Evolutionary conservation across 2,888 invertebrate genomes (phyloP), one percentile per base, ranked within the genome.

Genomic region (Dolomedes plantarius): DNA sequence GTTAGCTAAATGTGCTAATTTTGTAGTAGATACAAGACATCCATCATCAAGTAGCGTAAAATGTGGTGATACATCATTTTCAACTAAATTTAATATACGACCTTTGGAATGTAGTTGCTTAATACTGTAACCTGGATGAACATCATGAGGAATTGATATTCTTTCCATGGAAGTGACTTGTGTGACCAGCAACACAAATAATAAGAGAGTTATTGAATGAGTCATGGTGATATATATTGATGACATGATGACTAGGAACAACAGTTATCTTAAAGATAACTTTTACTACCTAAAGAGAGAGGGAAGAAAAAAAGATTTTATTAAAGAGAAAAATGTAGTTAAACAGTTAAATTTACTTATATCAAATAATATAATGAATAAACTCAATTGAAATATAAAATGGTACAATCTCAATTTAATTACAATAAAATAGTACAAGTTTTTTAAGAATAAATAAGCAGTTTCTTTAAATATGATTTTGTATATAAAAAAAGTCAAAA

Each of bases 41-140:
- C 97, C 97, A 91, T 96, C 95, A 89, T 95, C 94, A 76, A 97
- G 93, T 89, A 97, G 94, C 11, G 97, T 95, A 92, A 97, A 97
- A 92, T 95, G 96, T 89, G 95, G 94, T 68, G 95, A 95, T 91
- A 94, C 95, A 88, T 95, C 96, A 73, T 95, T 95, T 90, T 96
- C 95, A 90, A 96, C 92, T 89, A 95, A 92, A 89, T 93, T 93
- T 91, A 94, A 95, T 23, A 23, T 16, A 88, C 90, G 89, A 23
- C 88, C 86, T 65, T 76, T 73, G 69, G 79, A 83, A 46, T 79
- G 69, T 28, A 88, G 19, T 64, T 88, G 77, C 28, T 81, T 82
- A 68, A 88, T 86, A 73, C 79, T 80, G 64, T 87, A 87, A 7
- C 88, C 88, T 5, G 88, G 83, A 64, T 85, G 86, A 7, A 87